Percentiles rank a stretch among this genome's conserved stretches.
These are phyloP conservation scores for Pachypanchax playfairii DNA, from an alignment of 2,113 vertebrate genomes.

Conservation along the genomic window DNA sequence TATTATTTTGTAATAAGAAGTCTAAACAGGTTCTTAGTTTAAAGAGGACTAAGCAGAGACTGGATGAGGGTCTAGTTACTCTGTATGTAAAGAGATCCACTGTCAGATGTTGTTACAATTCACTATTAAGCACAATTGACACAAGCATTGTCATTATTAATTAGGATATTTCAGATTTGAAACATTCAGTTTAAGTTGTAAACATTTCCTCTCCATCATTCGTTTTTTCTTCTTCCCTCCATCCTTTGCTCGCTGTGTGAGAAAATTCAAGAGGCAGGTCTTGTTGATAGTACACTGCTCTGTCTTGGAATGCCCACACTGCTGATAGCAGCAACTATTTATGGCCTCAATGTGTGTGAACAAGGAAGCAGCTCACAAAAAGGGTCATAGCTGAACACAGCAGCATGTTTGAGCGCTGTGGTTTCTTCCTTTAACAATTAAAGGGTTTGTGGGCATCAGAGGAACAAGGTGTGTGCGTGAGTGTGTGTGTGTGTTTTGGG, in stretches of 20 bases:
- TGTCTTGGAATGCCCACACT: conserved; percentile 62
- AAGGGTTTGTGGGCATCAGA: background rate
- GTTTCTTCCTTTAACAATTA: background rate
- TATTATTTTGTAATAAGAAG: too few relatives aligned
- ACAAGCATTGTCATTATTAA: background rate
- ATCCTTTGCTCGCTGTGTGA: conserved; percentile 38
- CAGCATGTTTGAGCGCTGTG: conserved; percentile 20
- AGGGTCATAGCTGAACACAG: conserved; percentile 33
- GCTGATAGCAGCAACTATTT: conserved; percentile 71
- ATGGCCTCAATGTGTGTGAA: conserved; percentile 64
- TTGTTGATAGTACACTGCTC: conserved; percentile 50
- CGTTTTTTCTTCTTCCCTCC: background rate
- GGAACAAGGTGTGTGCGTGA: background rate
- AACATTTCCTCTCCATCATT: background rate
- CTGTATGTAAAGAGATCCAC: too few relatives aligned
- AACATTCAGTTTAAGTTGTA: background rate
- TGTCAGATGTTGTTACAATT: too few relatives aligned
- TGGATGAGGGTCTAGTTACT: too few relatives aligned
- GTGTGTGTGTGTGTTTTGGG: background rate
- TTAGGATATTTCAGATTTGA: background rate
- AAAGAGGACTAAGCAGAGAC: background rate
- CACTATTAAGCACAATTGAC: background rate
- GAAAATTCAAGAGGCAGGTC: conserved; percentile 49
- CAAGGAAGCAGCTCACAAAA: conserved; percentile 36
- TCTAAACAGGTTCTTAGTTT: background rate